These are phyloP conservation scores for Drosophila auraria DNA, from an alignment of 1,140 invertebrate genomes.

Conservation along the genomic window DNA sequence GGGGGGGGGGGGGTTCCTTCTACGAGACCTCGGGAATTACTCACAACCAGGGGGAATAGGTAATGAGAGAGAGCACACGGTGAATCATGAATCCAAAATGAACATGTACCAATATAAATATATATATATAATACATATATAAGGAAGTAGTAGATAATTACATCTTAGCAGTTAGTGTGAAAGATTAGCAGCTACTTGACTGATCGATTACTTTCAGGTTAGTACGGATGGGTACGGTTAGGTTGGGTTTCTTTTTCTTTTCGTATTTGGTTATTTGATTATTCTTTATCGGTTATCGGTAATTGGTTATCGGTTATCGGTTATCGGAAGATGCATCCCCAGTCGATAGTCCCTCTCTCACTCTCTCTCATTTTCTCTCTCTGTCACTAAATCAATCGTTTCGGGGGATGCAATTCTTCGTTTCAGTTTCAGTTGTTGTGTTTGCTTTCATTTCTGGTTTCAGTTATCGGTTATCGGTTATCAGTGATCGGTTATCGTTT, in stretches of 20 bases:
- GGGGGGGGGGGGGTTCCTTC: background rate
- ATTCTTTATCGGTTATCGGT: background rate
- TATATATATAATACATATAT: slow-evolving; percentile 49
- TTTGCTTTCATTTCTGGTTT: slow-evolving; percentile 13
- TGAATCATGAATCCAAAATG: slow-evolving; percentile 10
- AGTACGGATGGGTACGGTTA: slow-evolving; percentile 47
- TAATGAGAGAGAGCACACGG: slow-evolving; percentile 1
- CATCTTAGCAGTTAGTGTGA: slow-evolving; percentile 81
- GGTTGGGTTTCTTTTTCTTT: slow-evolving; percentile 23
- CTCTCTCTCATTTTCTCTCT: background rate
- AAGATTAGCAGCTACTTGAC: slow-evolving; percentile 73
- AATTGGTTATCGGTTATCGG: slow-evolving; percentile 3
- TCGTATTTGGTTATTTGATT: slow-evolving; percentile 21
- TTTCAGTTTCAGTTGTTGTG: slow-evolving; percentile 8
- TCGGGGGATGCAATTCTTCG: slow-evolving; percentile 41
- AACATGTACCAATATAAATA: slow-evolving; percentile 42
- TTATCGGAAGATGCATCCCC: slow-evolving; percentile 40
- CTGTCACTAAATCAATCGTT: slow-evolving; percentile 3
- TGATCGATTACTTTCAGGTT: slow-evolving; percentile 58
- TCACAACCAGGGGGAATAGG: background rate
- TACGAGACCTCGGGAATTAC: background rate
- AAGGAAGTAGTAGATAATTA: slow-evolving; percentile 70
- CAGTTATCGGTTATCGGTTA: slow-evolving; percentile 7
- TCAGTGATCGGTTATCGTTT: slow-evolving; percentile 9
- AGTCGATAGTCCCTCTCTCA: slow-evolving; percentile 21